A percentile compares a stretch with the other conserved stretches of the same genome.
phyloP scores from a whole-genome alignment of 2,888 invertebrate genomes.

The Philereme vetulata region DNA sequence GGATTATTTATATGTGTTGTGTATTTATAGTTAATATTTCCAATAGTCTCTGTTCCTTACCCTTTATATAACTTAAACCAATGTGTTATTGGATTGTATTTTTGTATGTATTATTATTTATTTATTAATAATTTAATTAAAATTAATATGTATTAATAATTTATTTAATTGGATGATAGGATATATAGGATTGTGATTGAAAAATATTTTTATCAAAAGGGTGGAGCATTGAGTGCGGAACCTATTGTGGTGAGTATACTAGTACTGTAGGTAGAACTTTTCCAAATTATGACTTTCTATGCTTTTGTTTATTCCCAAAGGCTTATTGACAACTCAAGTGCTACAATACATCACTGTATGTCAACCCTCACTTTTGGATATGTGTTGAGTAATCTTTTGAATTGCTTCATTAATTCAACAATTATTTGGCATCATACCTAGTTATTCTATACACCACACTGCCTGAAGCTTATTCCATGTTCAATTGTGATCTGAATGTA shows the following conservation, averaged over 20 bases:
- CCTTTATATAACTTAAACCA: conserved; percentile 2
- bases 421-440: conserved; percentile 2
- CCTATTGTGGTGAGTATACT: conserved; percentile 96
- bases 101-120: conserved; percentile 3
- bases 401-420: neutral
- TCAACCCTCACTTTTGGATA: too few relatives aligned
- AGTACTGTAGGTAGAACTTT: conserved; percentile 36
- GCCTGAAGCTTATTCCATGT: conserved; percentile 14
- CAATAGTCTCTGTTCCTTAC: conserved; percentile 4
- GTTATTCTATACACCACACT: conserved; percentile 8
- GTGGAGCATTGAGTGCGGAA: conserved; percentile 94
- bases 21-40: neutral
- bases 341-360: neutral
- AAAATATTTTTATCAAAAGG: conserved; percentile 80
- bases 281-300: conserved; percentile 21
- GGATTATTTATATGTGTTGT: too few relatives aligned
- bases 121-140: too few relatives aligned
- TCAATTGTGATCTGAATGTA: conserved; percentile 10
- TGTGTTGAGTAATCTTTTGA: neutral
- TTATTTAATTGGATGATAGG: conserved; percentile 16
- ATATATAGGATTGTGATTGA: conserved; percentile 32
- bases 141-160: too few relatives aligned
- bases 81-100: conserved; percentile 1
- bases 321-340: conserved; percentile 7
- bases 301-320: conserved; percentile 14